Base-by-base conservation (phyloP, 2,113 vertebrate genomes). In the Rhinogobius similis region DNA sequence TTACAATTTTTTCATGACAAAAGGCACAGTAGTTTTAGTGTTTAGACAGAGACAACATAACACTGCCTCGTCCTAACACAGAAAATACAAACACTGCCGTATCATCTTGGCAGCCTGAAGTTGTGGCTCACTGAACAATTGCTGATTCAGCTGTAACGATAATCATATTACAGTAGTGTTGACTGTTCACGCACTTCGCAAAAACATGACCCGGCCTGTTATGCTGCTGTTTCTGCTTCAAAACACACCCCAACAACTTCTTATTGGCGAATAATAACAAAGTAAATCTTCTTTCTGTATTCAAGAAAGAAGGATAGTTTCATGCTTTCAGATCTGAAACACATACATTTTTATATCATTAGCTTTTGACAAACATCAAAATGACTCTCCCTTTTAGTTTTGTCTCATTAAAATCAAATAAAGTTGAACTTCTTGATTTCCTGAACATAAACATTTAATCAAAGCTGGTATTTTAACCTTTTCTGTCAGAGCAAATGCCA, bases 101-200 rank as follows among this genome's bases (percentile, higher is more conserved):
- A 50, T 50, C 46, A 21, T 50, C 46, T 29, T 29, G 14, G 24
- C 55, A 58, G 55, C 26, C 6, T 29, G n/a, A n/a, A n/a, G n/a
- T 29, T 58, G 55, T 58, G 52, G 55, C 41, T 38, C 29, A 56
- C 29, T 53, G 23, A 82, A 21, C 21, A 58, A 23, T 63, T 71
- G 79, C 78, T 44, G 81, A 79, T 64, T 83, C 82, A 87, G 66
- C 52, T 41, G 62, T 68, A 79, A 83, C 59, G 78, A 82, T 77
- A 77, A 85, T 63, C 56, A 72, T 53, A 74, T 79, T 59, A 78
- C 14, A 70, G 32, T 39, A 67, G 24, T 62, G 66, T 18, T 24
- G 52, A 68, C 78, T 70, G 58, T 82, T 81, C 58, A 70, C 62
- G 21, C 61, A n/a, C 41, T 70, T 75, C 67, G 56, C 68, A 44